A percentile compares a stretch with the other conserved stretches of the same genome.
These are phyloP conservation scores for Elysia chlorotica DNA, from an alignment of 1,140 invertebrate genomes.

Conservation along the genomic window DNA sequence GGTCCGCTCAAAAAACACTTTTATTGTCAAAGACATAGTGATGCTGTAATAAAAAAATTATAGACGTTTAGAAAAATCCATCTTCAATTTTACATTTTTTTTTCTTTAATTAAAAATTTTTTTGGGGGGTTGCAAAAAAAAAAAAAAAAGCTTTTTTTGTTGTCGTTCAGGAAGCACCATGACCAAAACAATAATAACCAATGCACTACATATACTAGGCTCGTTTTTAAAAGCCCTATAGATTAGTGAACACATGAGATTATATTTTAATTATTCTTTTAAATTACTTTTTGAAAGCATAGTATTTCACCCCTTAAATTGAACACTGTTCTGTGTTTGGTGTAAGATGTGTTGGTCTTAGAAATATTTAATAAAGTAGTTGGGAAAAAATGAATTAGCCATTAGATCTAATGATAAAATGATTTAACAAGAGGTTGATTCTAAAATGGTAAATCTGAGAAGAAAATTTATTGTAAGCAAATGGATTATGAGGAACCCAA, in stretches of 20 bases:
- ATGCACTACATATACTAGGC: background rate
- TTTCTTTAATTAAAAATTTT: background rate
- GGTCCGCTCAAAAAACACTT: slow-evolving; percentile 12
- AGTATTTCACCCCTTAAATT: too few relatives aligned
- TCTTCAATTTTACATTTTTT: background rate
- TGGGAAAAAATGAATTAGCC: too few relatives aligned
- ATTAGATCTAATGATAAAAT: too few relatives aligned
- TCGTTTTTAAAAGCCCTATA: too few relatives aligned
- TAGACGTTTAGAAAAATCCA: background rate
- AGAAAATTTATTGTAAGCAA: background rate
- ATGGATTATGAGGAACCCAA: background rate
- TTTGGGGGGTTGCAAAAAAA: background rate
- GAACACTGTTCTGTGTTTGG: too few relatives aligned
- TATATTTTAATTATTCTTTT: too few relatives aligned
- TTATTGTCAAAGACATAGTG: slow-evolving; percentile 16
- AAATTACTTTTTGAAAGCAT: too few relatives aligned
- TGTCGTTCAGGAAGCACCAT: background rate
- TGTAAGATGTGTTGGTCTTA: too few relatives aligned
- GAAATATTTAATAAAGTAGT: too few relatives aligned
- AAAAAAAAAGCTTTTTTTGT: background rate
- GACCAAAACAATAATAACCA: background rate
- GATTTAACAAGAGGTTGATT: too few relatives aligned
- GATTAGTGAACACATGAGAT: too few relatives aligned
- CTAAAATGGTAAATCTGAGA: background rate
- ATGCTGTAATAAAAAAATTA: background rate